phyloP scores from a whole-genome alignment of 2,888 invertebrate genomes.

The Brachypalpus laphriformis region DNA sequence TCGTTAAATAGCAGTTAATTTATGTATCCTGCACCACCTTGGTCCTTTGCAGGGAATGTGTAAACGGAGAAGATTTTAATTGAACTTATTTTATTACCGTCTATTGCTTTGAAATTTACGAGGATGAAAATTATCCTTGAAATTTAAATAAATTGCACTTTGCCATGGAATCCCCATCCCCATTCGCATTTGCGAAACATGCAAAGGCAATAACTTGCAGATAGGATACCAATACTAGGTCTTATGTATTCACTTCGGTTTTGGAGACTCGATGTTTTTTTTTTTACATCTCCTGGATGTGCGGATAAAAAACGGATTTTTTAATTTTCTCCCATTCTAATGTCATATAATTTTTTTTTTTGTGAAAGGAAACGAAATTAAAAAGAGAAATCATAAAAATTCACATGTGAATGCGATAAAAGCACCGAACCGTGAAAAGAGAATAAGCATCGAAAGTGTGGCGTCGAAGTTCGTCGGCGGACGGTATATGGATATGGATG shows the following conservation, averaged over 20 bases:
- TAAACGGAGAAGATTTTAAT: constrained; percentile 69
- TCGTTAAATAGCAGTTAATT: constrained; percentile 48
- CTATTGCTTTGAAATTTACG: constrained; percentile 69
- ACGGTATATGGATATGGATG: constrained; percentile 32
- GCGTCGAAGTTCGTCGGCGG: constrained; percentile 15
- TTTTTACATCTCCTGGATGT: constrained; percentile 39
- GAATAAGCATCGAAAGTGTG: constrained; percentile 18
- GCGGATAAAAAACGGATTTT: constrained; percentile 60
- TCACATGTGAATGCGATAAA: constrained; percentile 71
- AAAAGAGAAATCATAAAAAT: constrained; percentile 57
- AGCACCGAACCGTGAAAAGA: constrained; percentile 62
- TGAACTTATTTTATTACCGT: constrained; percentile 74
- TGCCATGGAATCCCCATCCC: constrained; percentile 50
- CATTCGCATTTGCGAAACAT: constrained; percentile 30
- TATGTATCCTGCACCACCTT: constrained; percentile 30
- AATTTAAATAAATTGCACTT: constrained; percentile 73
- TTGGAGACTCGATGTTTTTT: neutral
- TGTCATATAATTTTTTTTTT: constrained; percentile 43
- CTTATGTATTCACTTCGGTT: constrained; percentile 44
- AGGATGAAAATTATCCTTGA: constrained; percentile 61
- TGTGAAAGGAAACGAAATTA: constrained; percentile 55
- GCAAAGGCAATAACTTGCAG: constrained; percentile 60
- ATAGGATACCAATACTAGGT: constrained; percentile 17
- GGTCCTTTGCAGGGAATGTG: constrained; percentile 19
- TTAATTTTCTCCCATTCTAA: constrained; percentile 67